Evolutionary conservation across 92 coral and sea anemone genomes (phyloP).

Genomic region (Micromussa lordhowensis): DNA sequence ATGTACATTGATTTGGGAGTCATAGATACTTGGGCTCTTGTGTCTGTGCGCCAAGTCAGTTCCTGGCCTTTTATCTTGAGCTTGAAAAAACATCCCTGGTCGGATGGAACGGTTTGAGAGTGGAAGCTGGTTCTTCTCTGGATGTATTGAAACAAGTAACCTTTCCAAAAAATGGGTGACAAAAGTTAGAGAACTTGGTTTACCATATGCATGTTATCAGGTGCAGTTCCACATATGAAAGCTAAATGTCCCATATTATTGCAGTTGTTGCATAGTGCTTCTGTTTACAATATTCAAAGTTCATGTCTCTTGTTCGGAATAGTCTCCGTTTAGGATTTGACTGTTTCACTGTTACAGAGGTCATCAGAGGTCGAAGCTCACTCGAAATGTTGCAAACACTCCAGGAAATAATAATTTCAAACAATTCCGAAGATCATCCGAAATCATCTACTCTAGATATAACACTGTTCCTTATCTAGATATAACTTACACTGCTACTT

Average conservation of each 20-base stretch:
- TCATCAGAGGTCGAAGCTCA: too few species aligned
- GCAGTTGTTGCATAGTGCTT: constrained; percentile 13
- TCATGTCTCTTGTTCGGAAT: neutral
- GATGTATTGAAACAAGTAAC: neutral
- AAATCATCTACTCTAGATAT: too few species aligned
- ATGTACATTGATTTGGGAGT: constrained; percentile 50
- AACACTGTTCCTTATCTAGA: too few species aligned
- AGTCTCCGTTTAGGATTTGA: neutral
- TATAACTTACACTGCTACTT: too few species aligned
- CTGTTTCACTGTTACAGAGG: too few species aligned
- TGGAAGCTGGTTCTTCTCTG: neutral
- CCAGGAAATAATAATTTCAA: too few species aligned
- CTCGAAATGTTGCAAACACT: too few species aligned
- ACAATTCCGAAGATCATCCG: too few species aligned
- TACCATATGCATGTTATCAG: constrained; percentile 6
- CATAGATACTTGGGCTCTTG: constrained; percentile 73
- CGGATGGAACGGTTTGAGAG: too few species aligned
- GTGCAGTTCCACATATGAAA: neutral
- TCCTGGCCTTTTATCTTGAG: neutral
- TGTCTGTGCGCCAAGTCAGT: constrained; percentile 53
- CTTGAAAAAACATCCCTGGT: constrained; percentile 38
- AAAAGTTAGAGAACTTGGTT: constrained; percentile 5
- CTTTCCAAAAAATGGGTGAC: neutral
- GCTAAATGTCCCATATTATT: constrained; percentile 25
- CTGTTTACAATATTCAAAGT: constrained; percentile 45